phyloP scores from a whole-genome alignment of 2,797 vertebrate genomes.

The Otolemur crassicaudatus region DNA sequence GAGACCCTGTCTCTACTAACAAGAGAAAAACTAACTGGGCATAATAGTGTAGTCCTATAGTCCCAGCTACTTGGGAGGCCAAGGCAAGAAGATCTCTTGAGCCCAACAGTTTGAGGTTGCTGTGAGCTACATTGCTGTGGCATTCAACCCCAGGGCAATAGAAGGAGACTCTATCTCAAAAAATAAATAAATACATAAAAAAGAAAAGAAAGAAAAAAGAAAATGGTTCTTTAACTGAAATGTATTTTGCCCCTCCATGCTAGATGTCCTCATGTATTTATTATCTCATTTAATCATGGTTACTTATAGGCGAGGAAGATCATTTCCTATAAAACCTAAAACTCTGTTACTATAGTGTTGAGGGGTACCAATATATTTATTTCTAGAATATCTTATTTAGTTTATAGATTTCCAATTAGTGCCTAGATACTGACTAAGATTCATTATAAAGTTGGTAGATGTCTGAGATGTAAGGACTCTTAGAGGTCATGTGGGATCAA shows the following conservation, averaged over 20 bases:
- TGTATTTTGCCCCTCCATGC: not conserved
- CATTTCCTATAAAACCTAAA: not conserved
- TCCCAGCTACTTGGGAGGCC: too few relatives aligned
- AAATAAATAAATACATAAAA: too few relatives aligned
- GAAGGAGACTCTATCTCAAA: too few relatives aligned
- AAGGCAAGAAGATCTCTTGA: too few relatives aligned
- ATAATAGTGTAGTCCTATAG: too few relatives aligned
- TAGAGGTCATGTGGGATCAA: not conserved
- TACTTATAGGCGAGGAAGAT: conserved; percentile 8
- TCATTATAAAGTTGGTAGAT: not conserved
- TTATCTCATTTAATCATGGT: conserved; percentile 16
- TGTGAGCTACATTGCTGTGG: too few relatives aligned
- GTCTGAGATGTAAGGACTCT: not conserved
- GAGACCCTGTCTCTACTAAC: too few relatives aligned
- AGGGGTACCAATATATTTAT: not conserved
- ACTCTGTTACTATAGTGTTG: not conserved
- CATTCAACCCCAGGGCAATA: too few relatives aligned
- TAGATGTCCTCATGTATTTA: not conserved
- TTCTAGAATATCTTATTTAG: conserved; percentile 51
- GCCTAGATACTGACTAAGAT: not conserved
- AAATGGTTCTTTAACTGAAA: conserved; percentile 13
- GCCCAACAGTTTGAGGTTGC: too few relatives aligned
- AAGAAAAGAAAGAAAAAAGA: not conserved
- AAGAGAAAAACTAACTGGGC: too few relatives aligned
- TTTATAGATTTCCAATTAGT: not conserved